Evolutionary conservation across 2,888 invertebrate genomes (phyloP).

Genomic region (Agrenia bidenticulata): DNA sequence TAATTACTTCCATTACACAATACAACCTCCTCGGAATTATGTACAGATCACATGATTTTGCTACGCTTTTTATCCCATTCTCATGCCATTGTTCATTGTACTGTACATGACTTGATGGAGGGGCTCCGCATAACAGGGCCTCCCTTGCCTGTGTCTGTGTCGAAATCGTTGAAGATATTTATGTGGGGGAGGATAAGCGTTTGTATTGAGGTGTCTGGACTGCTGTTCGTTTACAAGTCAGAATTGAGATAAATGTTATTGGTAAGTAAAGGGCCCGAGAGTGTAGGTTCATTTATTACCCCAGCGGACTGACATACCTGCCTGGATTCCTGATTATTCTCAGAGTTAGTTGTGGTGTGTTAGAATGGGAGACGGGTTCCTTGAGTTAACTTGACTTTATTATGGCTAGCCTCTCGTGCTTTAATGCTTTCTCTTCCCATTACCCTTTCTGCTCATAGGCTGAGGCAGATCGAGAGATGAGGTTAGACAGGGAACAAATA

Average conservation of each 20-base stretch:
- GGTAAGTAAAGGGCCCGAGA: neutral
- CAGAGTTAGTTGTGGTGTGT: neutral
- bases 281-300: neutral
- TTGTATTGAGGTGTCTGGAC: no score
- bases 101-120: no score
- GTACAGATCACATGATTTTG: no score
- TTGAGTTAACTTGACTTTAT: constrained; percentile 15
- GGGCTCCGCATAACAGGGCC: no score
- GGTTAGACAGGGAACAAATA: constrained; percentile 23
- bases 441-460: constrained; percentile 11
- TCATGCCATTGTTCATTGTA: no score
- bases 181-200: no score
- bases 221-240: constrained; percentile 8
- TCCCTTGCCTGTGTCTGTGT: no score
- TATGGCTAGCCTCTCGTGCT: constrained; percentile 28
- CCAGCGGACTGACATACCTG: neutral
- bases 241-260: constrained; percentile 44
- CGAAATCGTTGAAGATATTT: no score
- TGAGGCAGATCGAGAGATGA: no score
- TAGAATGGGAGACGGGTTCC: neutral
- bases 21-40: neutral
- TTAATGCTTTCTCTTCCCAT: constrained; percentile 42
- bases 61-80: no score
- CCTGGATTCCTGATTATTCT: constrained; percentile 19
- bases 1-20: constrained; percentile 1